Percentiles rank a stretch among this genome's conserved stretches.
Conservation (phyloP, 2,888 invertebrate species). For the Patella pellucida region DNA sequence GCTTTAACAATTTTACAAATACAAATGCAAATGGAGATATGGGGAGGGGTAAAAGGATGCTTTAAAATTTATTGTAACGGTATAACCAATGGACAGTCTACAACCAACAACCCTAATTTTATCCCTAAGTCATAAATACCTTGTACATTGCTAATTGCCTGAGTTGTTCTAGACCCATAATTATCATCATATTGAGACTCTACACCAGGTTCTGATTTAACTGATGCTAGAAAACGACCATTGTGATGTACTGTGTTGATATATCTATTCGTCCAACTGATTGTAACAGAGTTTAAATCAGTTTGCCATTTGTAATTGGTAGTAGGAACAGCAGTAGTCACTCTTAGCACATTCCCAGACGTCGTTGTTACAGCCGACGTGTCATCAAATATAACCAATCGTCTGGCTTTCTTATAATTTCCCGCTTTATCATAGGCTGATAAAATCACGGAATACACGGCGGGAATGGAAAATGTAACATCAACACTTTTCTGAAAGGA, state of each 20-base stretch:
- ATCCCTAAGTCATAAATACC: slow-evolving; percentile 22
- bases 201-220: slow-evolving; percentile 15
- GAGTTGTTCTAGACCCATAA: slow-evolving; percentile 20
- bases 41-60: no score
- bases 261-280: not conserved
- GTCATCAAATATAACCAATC: not conserved
- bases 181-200: slow-evolving; percentile 29
- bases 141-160: slow-evolving; percentile 21
- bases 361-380: not conserved
- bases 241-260: not conserved
- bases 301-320: not conserved
- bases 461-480: not conserved
- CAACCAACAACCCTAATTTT: no score
- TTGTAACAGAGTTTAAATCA: not conserved
- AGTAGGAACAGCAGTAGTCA: not conserved
- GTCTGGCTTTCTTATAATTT: not conserved
- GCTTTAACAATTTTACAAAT: no score
- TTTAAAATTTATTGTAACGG: no score
- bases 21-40: no score
- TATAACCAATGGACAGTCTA: no score
- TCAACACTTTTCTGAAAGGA: not conserved
- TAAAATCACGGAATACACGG: not conserved
- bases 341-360: not conserved
- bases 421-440: not conserved
- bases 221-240: not conserved